A percentile compares a stretch with the other conserved stretches of the same genome.
These are phyloP conservation scores for Numenius phaeopus DNA, from an alignment of 2,797 vertebrate genomes.

Conservation along the genomic window DNA sequence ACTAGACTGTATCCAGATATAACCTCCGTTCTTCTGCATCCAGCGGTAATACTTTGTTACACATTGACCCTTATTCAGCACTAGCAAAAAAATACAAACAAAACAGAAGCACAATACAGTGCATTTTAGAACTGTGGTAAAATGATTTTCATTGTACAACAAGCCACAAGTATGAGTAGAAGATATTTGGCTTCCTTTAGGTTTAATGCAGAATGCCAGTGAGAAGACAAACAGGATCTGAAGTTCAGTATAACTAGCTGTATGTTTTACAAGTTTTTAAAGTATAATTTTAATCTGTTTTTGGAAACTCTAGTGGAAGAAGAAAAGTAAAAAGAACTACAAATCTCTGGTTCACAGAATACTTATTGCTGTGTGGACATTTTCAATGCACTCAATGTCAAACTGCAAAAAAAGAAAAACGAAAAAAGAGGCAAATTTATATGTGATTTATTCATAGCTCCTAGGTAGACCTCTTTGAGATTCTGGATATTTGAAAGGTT, in stretches of 20 bases:
- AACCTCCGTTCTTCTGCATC: slow-evolving; percentile 98
- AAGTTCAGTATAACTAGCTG: neutral
- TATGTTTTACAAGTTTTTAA: slow-evolving; percentile 6
- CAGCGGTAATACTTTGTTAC: slow-evolving; percentile 99
- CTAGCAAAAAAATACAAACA: slow-evolving; percentile 75
- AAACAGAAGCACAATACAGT: slow-evolving; percentile 28
- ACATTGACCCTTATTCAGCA: slow-evolving; percentile 98
- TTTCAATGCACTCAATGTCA: slow-evolving; percentile 70
- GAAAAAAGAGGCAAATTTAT: slow-evolving; percentile 67
- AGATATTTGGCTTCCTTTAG: neutral
- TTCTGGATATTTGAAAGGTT: slow-evolving; percentile 79
- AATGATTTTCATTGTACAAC: neutral
- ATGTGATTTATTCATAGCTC: slow-evolving; percentile 80
- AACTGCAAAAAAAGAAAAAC: slow-evolving; percentile 43
- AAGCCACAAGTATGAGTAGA: neutral
- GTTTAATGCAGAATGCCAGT: neutral
- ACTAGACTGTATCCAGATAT: slow-evolving; percentile 99
- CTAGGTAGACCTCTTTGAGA: slow-evolving; percentile 75
- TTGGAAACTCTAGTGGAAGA: slow-evolving; percentile 51
- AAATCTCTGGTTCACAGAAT: slow-evolving; percentile 65
- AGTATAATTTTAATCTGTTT: slow-evolving; percentile 46
- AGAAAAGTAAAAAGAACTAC: slow-evolving; percentile 52
- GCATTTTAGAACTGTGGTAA: neutral
- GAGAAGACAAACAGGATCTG: slow-evolving; percentile 47
- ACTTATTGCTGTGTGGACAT: slow-evolving; percentile 66